Conservation (phyloP, 2,888 invertebrate genomes). For the Melieria picta region DNA sequence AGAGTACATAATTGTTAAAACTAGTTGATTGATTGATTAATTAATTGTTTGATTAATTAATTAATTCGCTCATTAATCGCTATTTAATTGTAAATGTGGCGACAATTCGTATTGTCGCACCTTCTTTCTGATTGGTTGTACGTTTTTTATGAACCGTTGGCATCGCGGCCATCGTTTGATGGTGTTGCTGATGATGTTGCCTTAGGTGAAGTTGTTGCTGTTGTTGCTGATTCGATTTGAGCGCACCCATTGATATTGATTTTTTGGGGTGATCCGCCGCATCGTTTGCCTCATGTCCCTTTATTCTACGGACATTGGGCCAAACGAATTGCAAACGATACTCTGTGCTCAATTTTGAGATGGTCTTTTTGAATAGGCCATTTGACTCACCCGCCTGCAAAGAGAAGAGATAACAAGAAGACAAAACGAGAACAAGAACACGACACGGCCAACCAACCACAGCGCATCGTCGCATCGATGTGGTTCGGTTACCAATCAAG, state of each 20-base stretch:
- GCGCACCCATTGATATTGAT: conserved; percentile 87
- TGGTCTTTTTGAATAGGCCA: conserved; percentile 78
- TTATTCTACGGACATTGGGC: conserved; percentile 72
- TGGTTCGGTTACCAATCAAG: conserved; percentile 20
- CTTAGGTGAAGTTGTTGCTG: conserved; percentile 43
- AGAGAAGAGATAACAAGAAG: conserved; percentile 49
- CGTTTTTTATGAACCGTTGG: conserved; percentile 77
- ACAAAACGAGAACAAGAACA: conserved; percentile 41
- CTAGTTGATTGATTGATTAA: conserved; percentile 3
- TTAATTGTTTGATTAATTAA: conserved; percentile 24
- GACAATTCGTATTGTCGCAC: conserved; percentile 66
- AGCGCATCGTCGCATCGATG: not conserved
- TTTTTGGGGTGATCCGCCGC: conserved; percentile 75
- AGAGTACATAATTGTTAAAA: conserved; percentile 14
- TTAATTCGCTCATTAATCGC: conserved; percentile 31
- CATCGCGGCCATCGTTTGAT: conserved; percentile 62
- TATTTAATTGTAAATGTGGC: conserved; percentile 48
- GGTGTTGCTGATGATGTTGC: conserved; percentile 68
- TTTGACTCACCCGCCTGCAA: conserved; percentile 72
- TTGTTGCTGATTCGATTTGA: conserved; percentile 71
- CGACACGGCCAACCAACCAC: conserved; percentile 39
- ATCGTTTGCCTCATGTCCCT: conserved; percentile 69
- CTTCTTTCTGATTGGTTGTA: conserved; percentile 68
- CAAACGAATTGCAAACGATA: conserved; percentile 91
- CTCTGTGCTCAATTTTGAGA: conserved; percentile 83